A percentile compares a stretch with the other conserved stretches of the same genome.
phyloP scores from a whole-genome alignment of 2,888 invertebrate species.

The Alviniconcha strummeri region DNA sequence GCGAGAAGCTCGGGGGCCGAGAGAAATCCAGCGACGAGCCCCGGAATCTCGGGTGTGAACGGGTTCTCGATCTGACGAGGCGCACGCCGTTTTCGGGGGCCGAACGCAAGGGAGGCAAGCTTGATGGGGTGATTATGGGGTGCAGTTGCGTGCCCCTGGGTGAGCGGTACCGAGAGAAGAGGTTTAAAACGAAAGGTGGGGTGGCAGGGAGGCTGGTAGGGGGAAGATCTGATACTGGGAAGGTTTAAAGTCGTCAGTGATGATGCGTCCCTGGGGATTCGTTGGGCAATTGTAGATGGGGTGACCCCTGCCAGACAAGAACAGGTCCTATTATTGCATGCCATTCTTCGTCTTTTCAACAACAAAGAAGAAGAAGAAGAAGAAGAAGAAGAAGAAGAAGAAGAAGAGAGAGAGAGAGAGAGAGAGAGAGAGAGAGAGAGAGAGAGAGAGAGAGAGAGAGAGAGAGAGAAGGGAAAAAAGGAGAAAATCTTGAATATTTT shows the following conservation, averaged over 20 bases:
- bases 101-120: conserved; percentile 13
- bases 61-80: neutral
- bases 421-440: conserved; percentile 4
- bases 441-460: conserved; percentile 3
- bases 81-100: conserved; percentile 9
- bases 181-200: neutral
- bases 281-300: no score
- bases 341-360: no score
- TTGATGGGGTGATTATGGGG: conserved; percentile 26
- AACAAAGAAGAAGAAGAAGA: neutral
- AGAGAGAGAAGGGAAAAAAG: neutral
- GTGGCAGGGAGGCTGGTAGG: no score
- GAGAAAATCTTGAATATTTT: no score
- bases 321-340: no score
- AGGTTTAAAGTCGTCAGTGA: neutral
- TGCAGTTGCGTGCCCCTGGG: conserved; percentile 24
- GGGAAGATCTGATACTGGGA: neutral
- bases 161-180: conserved; percentile 13
- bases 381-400: neutral
- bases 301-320: no score
- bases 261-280: no score
- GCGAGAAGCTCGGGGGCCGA: neutral
- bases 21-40: no score
- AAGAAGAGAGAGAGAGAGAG: conserved; percentile 2
- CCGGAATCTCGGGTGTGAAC: conserved; percentile 2